phyloP scores from a whole-genome alignment of 2,113 vertebrate species.

The Pteruthius melanotis region DNA sequence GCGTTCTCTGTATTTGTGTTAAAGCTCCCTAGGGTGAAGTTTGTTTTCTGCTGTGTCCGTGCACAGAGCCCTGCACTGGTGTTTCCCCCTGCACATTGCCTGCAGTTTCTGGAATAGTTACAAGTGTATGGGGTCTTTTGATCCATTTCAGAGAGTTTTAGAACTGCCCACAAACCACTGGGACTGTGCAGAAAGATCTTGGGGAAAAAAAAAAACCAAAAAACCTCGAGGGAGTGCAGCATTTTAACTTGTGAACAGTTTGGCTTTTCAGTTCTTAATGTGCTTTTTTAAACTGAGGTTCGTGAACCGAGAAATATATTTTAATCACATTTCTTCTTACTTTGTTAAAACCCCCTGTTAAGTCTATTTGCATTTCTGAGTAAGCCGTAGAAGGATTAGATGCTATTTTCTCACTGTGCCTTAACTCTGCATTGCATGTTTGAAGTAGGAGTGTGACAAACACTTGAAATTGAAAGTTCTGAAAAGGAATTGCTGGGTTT shows the following conservation, averaged over 20 bases:
- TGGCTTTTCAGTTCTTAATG: neutral
- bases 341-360: neutral
- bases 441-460: slow-evolving; percentile 32
- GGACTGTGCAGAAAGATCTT: neutral
- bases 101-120: neutral
- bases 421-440: neutral
- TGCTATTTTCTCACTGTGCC: neutral
- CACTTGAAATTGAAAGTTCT: neutral
- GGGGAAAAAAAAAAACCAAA: neutral
- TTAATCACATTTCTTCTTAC: neutral
- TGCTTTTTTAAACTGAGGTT: neutral
- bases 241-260: neutral
- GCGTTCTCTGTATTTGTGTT: neutral
- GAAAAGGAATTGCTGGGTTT: neutral
- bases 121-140: neutral
- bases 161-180: neutral
- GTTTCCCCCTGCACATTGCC: neutral
- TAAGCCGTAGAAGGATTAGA: neutral
- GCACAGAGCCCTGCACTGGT: neutral
- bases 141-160: neutral
- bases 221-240: neutral
- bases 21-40: neutral
- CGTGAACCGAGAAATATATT: neutral
- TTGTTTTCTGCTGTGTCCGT: neutral
- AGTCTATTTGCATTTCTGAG: neutral